Percentiles rank a stretch among this genome's conserved stretches.
These are phyloP conservation scores for Gallinago solitaria DNA, from an alignment of 2,797 vertebrate species.

Conservation along the genomic window DNA sequence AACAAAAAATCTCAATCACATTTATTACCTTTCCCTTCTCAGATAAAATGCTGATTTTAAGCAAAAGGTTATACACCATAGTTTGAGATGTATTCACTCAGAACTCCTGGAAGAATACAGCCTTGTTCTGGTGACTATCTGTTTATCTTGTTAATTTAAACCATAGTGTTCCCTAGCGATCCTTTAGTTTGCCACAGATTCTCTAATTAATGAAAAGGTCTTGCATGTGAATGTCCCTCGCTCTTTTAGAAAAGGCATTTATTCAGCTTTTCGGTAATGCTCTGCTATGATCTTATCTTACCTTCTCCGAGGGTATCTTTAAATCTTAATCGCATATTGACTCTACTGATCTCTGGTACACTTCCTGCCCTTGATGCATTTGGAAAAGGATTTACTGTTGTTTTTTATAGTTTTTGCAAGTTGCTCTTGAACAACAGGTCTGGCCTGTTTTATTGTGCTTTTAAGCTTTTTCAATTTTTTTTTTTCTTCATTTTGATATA, in stretches of 20 bases:
- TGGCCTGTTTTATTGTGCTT: neutral
- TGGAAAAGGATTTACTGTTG: neutral
- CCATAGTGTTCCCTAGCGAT: neutral
- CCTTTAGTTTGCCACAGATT: neutral
- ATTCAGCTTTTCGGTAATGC: neutral
- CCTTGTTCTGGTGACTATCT: neutral
- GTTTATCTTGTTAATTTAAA: neutral
- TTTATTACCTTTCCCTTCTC: neutral
- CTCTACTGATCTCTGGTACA: neutral
- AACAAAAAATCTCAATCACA: neutral
- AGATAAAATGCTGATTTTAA: neutral
- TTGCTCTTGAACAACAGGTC: neutral
- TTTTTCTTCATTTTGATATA: neutral
- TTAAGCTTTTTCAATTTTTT: neutral
- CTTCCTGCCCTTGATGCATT: neutral
- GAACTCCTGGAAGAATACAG: neutral
- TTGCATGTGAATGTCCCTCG: neutral
- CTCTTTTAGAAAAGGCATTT: neutral
- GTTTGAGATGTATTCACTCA: neutral
- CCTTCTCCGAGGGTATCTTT: neutral
- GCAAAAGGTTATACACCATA: neutral
- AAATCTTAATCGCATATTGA: neutral
- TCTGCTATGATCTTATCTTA: neutral
- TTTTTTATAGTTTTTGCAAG: neutral
- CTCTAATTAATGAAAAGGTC: neutral